Evolutionary conservation across 2,797 vertebrate species (phyloP).

Genomic region (Tadarida brasiliensis): DNA sequence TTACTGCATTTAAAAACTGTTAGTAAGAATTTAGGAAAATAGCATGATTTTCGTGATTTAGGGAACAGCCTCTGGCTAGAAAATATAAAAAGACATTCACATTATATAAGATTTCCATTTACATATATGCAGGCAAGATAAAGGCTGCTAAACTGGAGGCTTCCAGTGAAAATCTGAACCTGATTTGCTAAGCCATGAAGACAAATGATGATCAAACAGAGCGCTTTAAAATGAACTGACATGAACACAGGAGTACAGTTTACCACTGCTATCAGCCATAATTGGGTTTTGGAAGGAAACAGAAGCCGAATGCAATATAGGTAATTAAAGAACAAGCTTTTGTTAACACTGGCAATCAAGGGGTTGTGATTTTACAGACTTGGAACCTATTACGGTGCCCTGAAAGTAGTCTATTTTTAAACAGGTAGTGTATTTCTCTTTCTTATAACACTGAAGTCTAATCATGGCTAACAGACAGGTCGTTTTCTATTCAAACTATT

Average conservation of each 20-base stretch:
- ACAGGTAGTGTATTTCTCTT: conserved; percentile 87
- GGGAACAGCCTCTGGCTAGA: not conserved
- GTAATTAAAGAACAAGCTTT: conserved; percentile 92
- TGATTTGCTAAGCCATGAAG: conserved; percentile 84
- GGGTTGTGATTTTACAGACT: conserved; percentile 90
- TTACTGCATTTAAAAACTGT: conserved; percentile 28
- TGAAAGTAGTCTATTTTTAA: conserved; percentile 88
- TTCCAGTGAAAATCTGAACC: conserved; percentile 82
- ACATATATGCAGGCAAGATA: conserved; percentile 62
- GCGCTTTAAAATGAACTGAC: conserved; percentile 83
- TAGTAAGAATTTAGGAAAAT: conserved; percentile 64
- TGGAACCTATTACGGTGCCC: conserved; percentile 89
- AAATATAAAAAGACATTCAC: not conserved
- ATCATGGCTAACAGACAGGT: conserved; percentile 88
- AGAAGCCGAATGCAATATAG: conserved; percentile 91
- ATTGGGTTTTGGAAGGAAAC: conserved; percentile 91
- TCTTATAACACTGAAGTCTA: conserved; percentile 80
- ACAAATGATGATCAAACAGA: conserved; percentile 83
- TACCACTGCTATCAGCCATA: conserved; percentile 89
- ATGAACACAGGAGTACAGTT: conserved; percentile 84
- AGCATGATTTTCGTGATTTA: conserved; percentile 31
- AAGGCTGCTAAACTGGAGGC: conserved; percentile 73
- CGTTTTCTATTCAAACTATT: conserved; percentile 93
- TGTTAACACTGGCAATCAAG: conserved; percentile 90
- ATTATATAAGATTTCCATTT: conserved; percentile 47